phyloP scores from a whole-genome alignment of 2,888 invertebrate species.

The Erebia palarica region DNA sequence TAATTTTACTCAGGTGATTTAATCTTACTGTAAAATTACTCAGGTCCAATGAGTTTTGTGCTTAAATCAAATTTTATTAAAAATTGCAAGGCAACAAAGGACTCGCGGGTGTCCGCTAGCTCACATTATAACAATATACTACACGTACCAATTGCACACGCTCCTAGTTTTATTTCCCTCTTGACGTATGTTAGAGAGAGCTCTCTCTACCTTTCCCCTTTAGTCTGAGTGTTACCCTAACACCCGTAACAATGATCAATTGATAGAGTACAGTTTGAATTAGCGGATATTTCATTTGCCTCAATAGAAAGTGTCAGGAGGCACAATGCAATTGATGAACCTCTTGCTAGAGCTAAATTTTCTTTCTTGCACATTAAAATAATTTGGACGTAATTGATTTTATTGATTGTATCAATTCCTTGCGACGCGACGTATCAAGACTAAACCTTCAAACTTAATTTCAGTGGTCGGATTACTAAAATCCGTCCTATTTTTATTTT shows the following conservation, averaged over 20 bases:
- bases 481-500: no score
- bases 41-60: no score
- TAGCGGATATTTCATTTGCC: slow-evolving; percentile 12
- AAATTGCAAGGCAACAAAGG: no score
- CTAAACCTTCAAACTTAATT: no score
- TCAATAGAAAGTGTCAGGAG: slow-evolving; percentile 4
- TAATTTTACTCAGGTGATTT: no score
- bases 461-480: no score
- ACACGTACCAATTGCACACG: not conserved
- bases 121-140: no score
- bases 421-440: no score
- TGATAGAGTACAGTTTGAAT: slow-evolving; percentile 13
- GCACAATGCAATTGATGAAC: slow-evolving; percentile 1
- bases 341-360: not conserved
- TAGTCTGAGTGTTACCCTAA: slow-evolving; percentile 4
- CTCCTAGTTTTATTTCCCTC: not conserved
- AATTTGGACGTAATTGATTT: not conserved
- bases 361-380: not conserved
- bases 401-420: no score
- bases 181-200: not conserved
- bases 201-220: not conserved
- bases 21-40: no score
- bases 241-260: slow-evolving; percentile 16
- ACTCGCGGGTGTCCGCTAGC: no score
- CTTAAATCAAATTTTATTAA: no score